Evolutionary conservation across 2,797 vertebrate species (phyloP).

Genomic region (Rhincodon typus): DNA sequence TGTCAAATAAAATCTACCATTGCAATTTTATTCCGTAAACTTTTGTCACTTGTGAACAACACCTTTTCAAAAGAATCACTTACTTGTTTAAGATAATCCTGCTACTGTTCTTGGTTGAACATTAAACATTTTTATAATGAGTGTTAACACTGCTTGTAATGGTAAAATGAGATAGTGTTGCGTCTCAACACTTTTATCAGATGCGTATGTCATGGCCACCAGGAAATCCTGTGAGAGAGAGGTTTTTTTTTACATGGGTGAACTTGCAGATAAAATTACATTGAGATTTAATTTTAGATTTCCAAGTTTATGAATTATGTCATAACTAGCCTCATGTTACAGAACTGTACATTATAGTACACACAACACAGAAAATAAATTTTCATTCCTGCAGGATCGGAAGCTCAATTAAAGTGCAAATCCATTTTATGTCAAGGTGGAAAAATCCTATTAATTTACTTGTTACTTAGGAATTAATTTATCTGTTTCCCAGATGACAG

Average conservation of each 20-base stretch:
- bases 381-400: background rate
- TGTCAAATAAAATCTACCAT: background rate
- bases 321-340: background rate
- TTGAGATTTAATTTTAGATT: background rate
- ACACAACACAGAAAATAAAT: background rate
- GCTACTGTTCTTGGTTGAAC: background rate
- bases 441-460: background rate
- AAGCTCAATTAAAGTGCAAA: slow-evolving; percentile 12
- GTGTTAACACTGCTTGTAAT: background rate
- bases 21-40: background rate
- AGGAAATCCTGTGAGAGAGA: too few relatives aligned
- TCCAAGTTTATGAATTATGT: background rate
- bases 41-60: background rate
- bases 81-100: background rate
- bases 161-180: background rate
- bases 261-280: background rate
- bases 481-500: background rate
- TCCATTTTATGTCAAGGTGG: too few relatives aligned
- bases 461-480: background rate
- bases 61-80: background rate
- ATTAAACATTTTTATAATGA: background rate
- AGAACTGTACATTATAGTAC: background rate
- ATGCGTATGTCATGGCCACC: background rate
- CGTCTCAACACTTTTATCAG: background rate
- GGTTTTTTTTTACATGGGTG: background rate